These are phyloP conservation scores for Atta texana DNA, from an alignment of 1,140 invertebrate species.

Conservation along the genomic window DNA sequence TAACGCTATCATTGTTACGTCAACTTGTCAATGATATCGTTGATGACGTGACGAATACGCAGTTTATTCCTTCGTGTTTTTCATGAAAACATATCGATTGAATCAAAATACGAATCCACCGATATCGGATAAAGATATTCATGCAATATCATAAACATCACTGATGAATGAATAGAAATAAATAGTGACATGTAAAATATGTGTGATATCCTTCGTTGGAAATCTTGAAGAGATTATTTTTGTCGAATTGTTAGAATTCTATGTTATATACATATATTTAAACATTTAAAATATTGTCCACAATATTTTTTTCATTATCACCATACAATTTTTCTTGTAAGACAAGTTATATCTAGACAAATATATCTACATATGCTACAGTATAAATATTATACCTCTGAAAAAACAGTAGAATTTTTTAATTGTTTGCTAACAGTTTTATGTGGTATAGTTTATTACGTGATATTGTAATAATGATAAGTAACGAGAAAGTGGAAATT, in stretches of 20 bases:
- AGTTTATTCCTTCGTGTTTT: background rate
- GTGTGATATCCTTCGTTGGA: background rate
- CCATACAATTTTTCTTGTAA: background rate
- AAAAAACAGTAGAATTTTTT: background rate
- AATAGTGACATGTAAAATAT: background rate
- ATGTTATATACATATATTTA: background rate
- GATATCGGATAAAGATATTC: slow-evolving; percentile 18
- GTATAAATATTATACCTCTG: background rate
- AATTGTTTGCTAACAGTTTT: background rate
- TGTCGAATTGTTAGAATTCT: background rate
- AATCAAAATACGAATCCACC: background rate
- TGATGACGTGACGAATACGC: slow-evolving; percentile 15
- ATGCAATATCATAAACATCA: background rate
- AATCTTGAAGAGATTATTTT: background rate
- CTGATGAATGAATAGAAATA: background rate
- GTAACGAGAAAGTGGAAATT: background rate
- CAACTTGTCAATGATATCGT: slow-evolving; percentile 43
- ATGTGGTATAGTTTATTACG: background rate
- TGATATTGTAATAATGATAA: background rate
- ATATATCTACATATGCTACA: background rate
- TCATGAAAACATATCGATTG: slow-evolving; percentile 21
- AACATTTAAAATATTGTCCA: background rate
- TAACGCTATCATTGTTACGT: slow-evolving; percentile 23
- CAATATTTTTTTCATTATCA: background rate
- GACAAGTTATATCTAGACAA: background rate